Evolutionary conservation across 2,888 invertebrate species (phyloP).

Genomic region (Leucozona laternaria): DNA sequence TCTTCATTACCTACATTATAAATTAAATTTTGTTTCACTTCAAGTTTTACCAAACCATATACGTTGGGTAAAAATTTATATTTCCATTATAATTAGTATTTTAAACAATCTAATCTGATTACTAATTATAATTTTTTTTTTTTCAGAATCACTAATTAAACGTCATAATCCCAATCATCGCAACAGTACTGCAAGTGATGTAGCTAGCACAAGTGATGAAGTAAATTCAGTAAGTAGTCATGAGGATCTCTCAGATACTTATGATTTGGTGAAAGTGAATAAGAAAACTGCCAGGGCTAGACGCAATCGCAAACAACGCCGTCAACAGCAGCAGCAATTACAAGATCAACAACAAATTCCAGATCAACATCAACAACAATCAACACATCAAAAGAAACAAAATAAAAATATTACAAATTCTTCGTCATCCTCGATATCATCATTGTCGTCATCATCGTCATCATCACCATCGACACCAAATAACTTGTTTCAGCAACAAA

Average conservation of each 20-base stretch:
- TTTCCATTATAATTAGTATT: too few relatives aligned
- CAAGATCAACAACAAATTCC: constrained; percentile 58
- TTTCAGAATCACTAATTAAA: constrained; percentile 78
- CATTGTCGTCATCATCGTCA: constrained; percentile 33
- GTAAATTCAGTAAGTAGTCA: constrained; percentile 79
- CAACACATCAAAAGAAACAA: constrained; percentile 53
- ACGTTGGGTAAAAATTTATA: too few relatives aligned
- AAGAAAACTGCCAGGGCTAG: constrained; percentile 58
- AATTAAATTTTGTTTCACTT: too few relatives aligned
- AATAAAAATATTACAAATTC: constrained; percentile 51
- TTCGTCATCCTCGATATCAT: constrained; percentile 40
- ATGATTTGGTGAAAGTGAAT: constrained; percentile 67
- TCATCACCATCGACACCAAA: constrained; percentile 40
- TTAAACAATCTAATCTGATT: background rate
- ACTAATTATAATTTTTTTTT: constrained; percentile 27
- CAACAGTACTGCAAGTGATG: constrained; percentile 80
- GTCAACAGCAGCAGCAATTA: constrained; percentile 63
- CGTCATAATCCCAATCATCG: constrained; percentile 80
- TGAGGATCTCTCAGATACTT: constrained; percentile 78
- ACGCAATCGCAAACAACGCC: constrained; percentile 66
- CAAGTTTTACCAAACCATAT: too few relatives aligned
- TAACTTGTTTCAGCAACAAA: constrained; percentile 56
- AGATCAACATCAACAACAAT: constrained; percentile 30
- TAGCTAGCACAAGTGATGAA: constrained; percentile 78
- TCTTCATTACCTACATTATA: too few relatives aligned